phyloP scores from a whole-genome alignment of 2,797 vertebrate genomes.

The Megalops cyprinoides region DNA sequence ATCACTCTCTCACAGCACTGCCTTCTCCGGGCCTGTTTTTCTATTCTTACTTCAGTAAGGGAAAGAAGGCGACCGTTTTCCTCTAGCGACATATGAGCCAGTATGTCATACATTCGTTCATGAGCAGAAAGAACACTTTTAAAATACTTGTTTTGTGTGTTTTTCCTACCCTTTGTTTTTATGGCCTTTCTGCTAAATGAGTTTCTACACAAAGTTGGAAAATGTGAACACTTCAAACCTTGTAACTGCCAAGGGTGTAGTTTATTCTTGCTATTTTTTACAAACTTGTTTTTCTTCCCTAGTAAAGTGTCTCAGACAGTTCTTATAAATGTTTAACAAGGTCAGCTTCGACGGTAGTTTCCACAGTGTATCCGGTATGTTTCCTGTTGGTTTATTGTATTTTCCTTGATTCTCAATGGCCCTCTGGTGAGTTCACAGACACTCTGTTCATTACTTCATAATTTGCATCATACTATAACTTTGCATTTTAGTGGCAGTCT shows the following conservation, averaged over 20 bases:
- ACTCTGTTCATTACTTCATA: slow-evolving; percentile 22
- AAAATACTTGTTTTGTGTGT: neutral
- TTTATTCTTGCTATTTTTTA: slow-evolving; percentile 50
- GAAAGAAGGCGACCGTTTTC: slow-evolving; percentile 12
- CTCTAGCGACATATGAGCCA: neutral
- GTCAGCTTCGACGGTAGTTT: slow-evolving; percentile 58
- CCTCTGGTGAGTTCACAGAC: slow-evolving; percentile 20
- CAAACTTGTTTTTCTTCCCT: slow-evolving; percentile 42
- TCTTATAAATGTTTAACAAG: slow-evolving; percentile 70
- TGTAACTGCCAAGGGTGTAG: slow-evolving; percentile 22
- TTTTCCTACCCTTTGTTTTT: slow-evolving; percentile 24
- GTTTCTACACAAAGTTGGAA: slow-evolving; percentile 54
- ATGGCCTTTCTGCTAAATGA: slow-evolving; percentile 16
- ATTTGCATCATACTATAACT: slow-evolving; percentile 41
- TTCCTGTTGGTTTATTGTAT: slow-evolving; percentile 46
- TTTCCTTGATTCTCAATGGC: slow-evolving; percentile 41
- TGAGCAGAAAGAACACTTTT: slow-evolving; percentile 17
- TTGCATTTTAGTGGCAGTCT: neutral
- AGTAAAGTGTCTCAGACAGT: slow-evolving; percentile 62
- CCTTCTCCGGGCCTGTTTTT: slow-evolving; percentile 22
- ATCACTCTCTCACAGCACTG: slow-evolving; percentile 13
- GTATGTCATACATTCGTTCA: slow-evolving; percentile 6
- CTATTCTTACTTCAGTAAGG: slow-evolving; percentile 6
- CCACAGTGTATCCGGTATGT: slow-evolving; percentile 39
- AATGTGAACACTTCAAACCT: slow-evolving; percentile 53